Evolutionary conservation across 2,888 invertebrate genomes (phyloP).

Genomic region (Pharmacophagus antenor): DNA sequence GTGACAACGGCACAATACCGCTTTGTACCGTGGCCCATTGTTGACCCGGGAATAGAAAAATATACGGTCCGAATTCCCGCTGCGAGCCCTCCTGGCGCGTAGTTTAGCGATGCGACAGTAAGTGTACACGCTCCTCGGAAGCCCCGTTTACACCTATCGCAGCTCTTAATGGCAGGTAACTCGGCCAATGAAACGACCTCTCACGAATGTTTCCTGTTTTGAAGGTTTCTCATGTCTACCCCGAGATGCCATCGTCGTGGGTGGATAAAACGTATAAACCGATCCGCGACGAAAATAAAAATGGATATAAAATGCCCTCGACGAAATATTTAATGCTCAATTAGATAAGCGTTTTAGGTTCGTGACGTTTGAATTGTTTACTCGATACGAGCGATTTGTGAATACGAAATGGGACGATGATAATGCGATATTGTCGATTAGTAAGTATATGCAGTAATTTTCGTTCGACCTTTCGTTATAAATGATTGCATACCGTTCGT

Average conservation of each 20-base stretch:
- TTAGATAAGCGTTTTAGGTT: conserved; percentile 79
- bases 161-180: conserved; percentile 78
- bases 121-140: conserved; percentile 64
- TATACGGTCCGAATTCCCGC: conserved; percentile 69
- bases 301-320: conserved; percentile 76
- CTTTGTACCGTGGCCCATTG: conserved; percentile 70
- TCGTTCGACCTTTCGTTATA: conserved; percentile 42
- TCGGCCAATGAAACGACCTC: conserved; percentile 76
- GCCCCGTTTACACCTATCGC: conserved; percentile 77
- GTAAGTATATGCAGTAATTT: conserved; percentile 46
- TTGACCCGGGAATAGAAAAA: conserved; percentile 72
- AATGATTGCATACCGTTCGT: conserved; percentile 4
- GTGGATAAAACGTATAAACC: conserved; percentile 77
- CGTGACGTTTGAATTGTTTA: conserved; percentile 75
- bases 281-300: conserved; percentile 72
- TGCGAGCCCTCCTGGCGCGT: conserved; percentile 65
- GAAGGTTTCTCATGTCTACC: conserved; percentile 65
- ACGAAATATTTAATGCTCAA: conserved; percentile 80
- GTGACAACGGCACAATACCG: conserved; percentile 74
- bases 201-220: conserved; percentile 77
- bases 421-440: conserved; percentile 42
- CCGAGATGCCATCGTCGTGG: conserved; percentile 73
- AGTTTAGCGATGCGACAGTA: conserved; percentile 60
- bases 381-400: conserved; percentile 56
- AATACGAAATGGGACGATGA: conserved; percentile 58